Percentiles rank a stretch among this genome's conserved stretches.
These are phyloP conservation scores for Pristionchus pacificus DNA, from an alignment of 1,140 invertebrate species.

Conservation along the genomic window DNA sequence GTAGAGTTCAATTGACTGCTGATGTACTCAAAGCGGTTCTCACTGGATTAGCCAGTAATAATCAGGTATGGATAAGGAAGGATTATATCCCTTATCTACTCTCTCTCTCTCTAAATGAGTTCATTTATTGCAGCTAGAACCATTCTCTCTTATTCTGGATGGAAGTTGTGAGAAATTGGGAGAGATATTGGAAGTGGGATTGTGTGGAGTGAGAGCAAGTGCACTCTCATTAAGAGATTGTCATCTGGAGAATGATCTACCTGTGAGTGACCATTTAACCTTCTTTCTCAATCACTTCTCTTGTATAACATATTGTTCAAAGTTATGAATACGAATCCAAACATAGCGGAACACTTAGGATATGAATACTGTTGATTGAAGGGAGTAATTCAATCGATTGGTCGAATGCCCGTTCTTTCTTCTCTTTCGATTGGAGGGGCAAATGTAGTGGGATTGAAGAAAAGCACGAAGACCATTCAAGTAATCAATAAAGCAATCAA, in stretches of 20 bases:
- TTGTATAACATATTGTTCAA: too few species aligned
- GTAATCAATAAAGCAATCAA: constrained; percentile 38
- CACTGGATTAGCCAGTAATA: constrained; percentile 40
- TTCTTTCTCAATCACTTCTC: too few species aligned
- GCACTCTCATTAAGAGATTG: constrained; percentile 47
- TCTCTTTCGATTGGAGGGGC: constrained; percentile 47
- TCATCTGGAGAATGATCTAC: constrained; percentile 43
- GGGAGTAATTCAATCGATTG: not conserved
- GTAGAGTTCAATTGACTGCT: constrained; percentile 22
- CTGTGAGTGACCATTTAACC: constrained; percentile 8
- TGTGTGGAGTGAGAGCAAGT: constrained; percentile 36
- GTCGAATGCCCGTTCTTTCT: constrained; percentile 31
- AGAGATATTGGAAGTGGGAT: constrained; percentile 39
- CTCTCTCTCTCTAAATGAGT: not conserved
- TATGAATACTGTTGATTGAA: not conserved
- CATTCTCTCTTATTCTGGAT: constrained; percentile 32
- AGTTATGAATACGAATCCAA: too few species aligned
- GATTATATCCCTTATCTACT: not conserved
- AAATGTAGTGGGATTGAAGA: constrained; percentile 40
- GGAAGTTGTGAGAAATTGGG: constrained; percentile 37
- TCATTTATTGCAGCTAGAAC: constrained; percentile 25
- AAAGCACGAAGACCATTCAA: constrained; percentile 41
- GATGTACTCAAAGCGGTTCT: constrained; percentile 34
- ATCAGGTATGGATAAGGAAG: constrained; percentile 27
- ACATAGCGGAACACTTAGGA: too few species aligned